phyloP scores from a whole-genome alignment of 2,113 vertebrate species.

The Bostrychus sinensis region DNA sequence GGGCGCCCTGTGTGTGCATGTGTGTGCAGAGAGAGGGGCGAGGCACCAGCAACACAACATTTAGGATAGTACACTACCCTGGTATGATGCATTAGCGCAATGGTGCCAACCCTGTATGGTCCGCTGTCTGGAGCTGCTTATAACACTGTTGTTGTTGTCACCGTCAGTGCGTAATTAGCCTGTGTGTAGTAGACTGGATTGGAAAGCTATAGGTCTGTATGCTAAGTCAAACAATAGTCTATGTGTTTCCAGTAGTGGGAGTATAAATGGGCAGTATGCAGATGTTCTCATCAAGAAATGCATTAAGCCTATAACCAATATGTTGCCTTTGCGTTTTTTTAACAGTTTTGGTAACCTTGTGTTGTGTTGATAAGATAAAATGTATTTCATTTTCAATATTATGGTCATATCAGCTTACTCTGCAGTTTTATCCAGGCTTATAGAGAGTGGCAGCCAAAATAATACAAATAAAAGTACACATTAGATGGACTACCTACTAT shows the following conservation, averaged over 20 bases:
- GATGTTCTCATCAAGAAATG: too few species aligned
- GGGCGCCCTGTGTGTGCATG: slow-evolving; percentile 8
- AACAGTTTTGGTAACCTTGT: too few species aligned
- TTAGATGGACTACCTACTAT: too few species aligned
- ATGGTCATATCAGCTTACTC: too few species aligned
- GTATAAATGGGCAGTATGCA: too few species aligned
- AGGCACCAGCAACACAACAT: slow-evolving; percentile 40
- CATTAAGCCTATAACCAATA: too few species aligned
- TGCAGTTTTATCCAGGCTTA: too few species aligned
- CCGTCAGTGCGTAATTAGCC: not conserved
- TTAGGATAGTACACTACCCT: slow-evolving; percentile 2
- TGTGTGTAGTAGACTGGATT: not conserved
- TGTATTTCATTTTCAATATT: too few species aligned
- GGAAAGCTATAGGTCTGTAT: not conserved
- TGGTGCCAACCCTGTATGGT: slow-evolving; percentile 2
- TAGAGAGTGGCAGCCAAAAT: too few species aligned
- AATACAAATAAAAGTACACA: too few species aligned
- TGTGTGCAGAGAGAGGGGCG: slow-evolving; percentile 48
- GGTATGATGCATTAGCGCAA: slow-evolving; percentile 28
- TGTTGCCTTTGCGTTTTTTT: too few species aligned
- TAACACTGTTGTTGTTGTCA: slow-evolving; percentile 2
- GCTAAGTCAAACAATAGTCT: slow-evolving; percentile 1
- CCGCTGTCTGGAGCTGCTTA: not conserved
- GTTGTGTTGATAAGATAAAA: too few species aligned
- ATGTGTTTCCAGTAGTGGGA: not conserved